Conservation (phyloP, 1,140 invertebrate genomes). For the Lethocerus indicus region DNA sequence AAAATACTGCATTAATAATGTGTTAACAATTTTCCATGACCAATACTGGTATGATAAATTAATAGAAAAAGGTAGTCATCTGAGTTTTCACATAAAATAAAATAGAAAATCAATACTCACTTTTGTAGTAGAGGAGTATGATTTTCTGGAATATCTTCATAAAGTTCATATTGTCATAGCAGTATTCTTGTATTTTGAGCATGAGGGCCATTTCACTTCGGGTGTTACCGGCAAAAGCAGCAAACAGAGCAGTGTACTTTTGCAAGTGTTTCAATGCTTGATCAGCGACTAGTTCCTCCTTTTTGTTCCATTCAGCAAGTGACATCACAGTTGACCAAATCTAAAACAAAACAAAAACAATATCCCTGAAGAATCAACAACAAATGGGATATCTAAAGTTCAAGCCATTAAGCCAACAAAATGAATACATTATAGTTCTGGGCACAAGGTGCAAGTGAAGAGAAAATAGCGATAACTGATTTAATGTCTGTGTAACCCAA, state of each 20-base stretch:
- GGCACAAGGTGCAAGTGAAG: too few species aligned
- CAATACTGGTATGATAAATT: neutral
- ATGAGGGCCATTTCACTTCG: conserved; percentile 75
- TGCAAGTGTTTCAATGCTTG: conserved; percentile 84
- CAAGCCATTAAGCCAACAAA: too few species aligned
- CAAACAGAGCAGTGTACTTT: conserved; percentile 66
- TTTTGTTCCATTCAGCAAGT: conserved; percentile 94
- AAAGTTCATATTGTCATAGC: conserved; percentile 97
- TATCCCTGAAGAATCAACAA: too few species aligned
- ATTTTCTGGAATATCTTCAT: conserved; percentile 98
- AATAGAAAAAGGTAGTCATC: neutral
- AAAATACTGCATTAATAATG: neutral
- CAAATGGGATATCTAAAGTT: too few species aligned
- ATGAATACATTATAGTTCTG: too few species aligned
- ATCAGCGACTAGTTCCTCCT: conserved; percentile 88
- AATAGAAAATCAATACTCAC: conserved; percentile 28
- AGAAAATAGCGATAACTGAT: too few species aligned
- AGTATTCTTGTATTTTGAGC: conserved; percentile 88
- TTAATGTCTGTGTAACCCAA: too few species aligned
- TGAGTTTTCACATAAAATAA: neutral
- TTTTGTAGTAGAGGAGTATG: conserved; percentile 89
- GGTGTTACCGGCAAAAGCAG: conserved; percentile 64
- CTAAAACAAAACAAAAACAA: too few species aligned
- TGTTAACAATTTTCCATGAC: neutral
- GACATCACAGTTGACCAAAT: conserved; percentile 90